Conservation (phyloP, 2,113 vertebrate species). For the Chaetops frenatus region DNA sequence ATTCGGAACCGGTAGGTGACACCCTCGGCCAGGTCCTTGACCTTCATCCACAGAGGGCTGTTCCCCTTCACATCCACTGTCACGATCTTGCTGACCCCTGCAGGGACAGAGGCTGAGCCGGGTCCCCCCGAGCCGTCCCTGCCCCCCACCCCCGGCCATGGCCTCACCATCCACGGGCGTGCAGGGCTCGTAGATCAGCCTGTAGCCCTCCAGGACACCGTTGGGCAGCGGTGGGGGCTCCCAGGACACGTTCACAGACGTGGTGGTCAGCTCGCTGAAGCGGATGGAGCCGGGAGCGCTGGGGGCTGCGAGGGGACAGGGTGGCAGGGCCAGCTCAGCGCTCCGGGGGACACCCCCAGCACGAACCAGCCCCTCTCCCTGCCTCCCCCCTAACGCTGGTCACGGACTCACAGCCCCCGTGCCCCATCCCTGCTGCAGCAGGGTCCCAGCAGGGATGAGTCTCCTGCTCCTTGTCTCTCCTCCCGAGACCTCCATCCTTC, state of each 20-base stretch:
- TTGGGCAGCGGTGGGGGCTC: slow-evolving; percentile 88
- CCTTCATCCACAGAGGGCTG: slow-evolving; percentile 91
- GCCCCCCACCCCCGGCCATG: rapidly evolving
- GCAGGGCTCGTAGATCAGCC: slow-evolving; percentile 91
- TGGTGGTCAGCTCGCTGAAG: slow-evolving; percentile 97
- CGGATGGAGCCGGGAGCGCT: slow-evolving; percentile 87
- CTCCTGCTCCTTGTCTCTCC: neutral
- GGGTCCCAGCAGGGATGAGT: rapidly evolving
- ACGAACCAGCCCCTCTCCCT: neutral
- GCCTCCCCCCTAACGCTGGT: rapidly evolving
- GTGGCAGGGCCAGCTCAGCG: neutral
- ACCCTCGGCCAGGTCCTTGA: slow-evolving; percentile 89
- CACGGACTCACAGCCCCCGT: rapidly evolving
- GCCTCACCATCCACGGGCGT: slow-evolving; percentile 88
- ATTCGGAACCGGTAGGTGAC: slow-evolving; percentile 92
- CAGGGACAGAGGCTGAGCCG: neutral
- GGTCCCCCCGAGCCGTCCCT: neutral
- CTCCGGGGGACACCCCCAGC: neutral
- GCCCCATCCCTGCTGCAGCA: neutral
- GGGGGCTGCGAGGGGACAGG: slow-evolving; percentile 75
- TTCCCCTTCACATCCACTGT: slow-evolving; percentile 92
- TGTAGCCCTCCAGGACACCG: slow-evolving; percentile 88
- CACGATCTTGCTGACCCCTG: slow-evolving; percentile 97
- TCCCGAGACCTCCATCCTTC: neutral
- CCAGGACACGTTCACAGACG: slow-evolving; percentile 96